These are phyloP conservation scores for Drosophila persimilis DNA, from an alignment of 1,140 invertebrate genomes.

Conservation along the genomic window DNA sequence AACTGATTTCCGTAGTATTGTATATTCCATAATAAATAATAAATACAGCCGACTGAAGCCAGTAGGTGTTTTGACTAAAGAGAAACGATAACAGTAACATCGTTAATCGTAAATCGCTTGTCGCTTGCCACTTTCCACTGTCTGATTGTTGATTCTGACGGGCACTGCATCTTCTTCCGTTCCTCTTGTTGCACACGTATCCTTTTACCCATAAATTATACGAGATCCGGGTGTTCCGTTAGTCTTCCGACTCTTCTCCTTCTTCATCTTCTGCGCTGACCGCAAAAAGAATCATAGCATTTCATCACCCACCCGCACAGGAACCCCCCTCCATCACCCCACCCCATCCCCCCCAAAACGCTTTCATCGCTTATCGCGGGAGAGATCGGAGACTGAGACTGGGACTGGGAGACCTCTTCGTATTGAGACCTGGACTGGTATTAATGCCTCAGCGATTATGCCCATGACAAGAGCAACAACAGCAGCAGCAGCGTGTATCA, in stretches of 20 bases:
- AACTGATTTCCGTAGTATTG: too few species aligned
- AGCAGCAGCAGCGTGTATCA: constrained; percentile 42
- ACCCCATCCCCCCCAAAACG: neutral
- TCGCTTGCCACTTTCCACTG: neutral
- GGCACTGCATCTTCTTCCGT: neutral
- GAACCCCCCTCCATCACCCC: constrained; percentile 20
- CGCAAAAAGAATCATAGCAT: constrained; percentile 66
- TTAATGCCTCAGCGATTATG: constrained; percentile 68
- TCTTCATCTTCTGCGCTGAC: constrained; percentile 42
- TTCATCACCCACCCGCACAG: constrained; percentile 55
- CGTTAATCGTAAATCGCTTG: too few species aligned
- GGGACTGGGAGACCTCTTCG: neutral
- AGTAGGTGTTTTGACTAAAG: neutral
- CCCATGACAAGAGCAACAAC: constrained; percentile 41
- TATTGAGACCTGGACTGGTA: constrained; percentile 22
- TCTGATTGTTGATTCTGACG: neutral
- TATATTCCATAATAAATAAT: too few species aligned
- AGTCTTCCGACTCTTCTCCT: constrained; percentile 10
- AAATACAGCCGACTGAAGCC: too few species aligned
- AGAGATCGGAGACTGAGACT: constrained; percentile 70
- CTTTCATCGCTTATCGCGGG: constrained; percentile 49
- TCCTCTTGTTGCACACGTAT: constrained; percentile 9
- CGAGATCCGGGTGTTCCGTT: constrained; percentile 38
- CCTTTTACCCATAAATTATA: constrained; percentile 29
- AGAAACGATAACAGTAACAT: neutral